Evolutionary conservation across 1,140 invertebrate genomes (phyloP).

Genomic region (Drosophila prosaltans): DNA sequence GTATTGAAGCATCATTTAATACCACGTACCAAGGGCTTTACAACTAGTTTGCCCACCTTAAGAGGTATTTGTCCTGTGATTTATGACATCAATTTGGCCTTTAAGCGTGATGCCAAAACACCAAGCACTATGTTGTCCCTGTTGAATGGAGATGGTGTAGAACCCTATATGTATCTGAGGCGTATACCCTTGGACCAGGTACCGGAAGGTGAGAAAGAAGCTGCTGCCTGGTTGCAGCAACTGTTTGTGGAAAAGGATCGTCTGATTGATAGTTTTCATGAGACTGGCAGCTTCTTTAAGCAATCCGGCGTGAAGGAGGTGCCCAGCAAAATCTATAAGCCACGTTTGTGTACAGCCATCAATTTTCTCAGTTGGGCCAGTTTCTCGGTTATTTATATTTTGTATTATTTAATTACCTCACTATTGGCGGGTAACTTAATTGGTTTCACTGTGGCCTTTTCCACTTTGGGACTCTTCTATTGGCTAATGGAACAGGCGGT

Average conservation of each 20-base stretch:
- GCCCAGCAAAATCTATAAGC: slow-evolving; percentile 85
- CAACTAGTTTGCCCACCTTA: slow-evolving; percentile 88
- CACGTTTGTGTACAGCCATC: slow-evolving; percentile 87
- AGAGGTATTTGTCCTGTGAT: slow-evolving; percentile 90
- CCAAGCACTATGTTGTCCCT: slow-evolving; percentile 92
- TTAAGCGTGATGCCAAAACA: slow-evolving; percentile 86
- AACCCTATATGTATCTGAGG: slow-evolving; percentile 91
- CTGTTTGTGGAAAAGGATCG: slow-evolving; percentile 87
- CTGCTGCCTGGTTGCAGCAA: slow-evolving; percentile 91
- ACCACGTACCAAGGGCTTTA: slow-evolving; percentile 96
- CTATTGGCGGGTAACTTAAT: slow-evolving; percentile 89
- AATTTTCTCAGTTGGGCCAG: slow-evolving; percentile 89
- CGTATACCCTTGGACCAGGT: slow-evolving; percentile 91
- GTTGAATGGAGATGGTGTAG: slow-evolving; percentile 89
- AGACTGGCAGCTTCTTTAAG: slow-evolving; percentile 92
- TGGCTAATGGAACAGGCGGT: slow-evolving; percentile 90
- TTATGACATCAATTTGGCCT: slow-evolving; percentile 92
- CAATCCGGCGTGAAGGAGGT: slow-evolving; percentile 88
- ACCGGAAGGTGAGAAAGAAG: slow-evolving; percentile 90
- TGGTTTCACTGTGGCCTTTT: slow-evolving; percentile 87
- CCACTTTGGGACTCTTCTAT: slow-evolving; percentile 88
- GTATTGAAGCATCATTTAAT: slow-evolving; percentile 94
- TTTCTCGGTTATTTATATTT: slow-evolving; percentile 87
- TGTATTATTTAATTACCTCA: slow-evolving; percentile 88
- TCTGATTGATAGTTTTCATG: slow-evolving; percentile 90